A percentile compares a stretch with the other conserved stretches of the same genome.
Conservation (phyloP, 2,888 invertebrate species). For the Calameuta idolon region DNA sequence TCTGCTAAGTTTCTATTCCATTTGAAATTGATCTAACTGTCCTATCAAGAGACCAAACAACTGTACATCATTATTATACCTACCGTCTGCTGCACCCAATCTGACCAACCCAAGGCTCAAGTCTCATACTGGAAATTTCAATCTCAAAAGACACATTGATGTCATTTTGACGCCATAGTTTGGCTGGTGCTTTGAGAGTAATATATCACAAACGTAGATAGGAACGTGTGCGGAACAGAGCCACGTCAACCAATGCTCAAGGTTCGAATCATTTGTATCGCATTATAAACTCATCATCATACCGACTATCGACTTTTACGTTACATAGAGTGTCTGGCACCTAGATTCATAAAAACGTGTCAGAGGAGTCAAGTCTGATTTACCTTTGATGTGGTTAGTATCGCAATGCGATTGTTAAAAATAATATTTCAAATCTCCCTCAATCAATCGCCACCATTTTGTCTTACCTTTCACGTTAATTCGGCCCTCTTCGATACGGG, state of each 20-base stretch:
- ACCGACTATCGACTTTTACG: constrained; percentile 62
- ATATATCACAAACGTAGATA: constrained; percentile 65
- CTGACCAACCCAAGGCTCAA: constrained; percentile 46
- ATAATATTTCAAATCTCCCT: background rate
- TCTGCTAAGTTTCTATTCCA: too few species aligned
- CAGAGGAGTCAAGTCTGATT: constrained; percentile 61
- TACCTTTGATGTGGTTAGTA: constrained; percentile 35
- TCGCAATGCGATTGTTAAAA: constrained; percentile 18
- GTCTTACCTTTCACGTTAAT: too few species aligned
- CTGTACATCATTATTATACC: constrained; percentile 61
- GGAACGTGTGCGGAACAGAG: constrained; percentile 61
- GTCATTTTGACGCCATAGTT: constrained; percentile 57
- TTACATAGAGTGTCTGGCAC: constrained; percentile 65
- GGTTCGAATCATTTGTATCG: constrained; percentile 61
- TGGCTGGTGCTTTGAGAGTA: constrained; percentile 63
- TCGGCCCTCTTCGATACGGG: too few species aligned
- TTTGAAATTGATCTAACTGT: too few species aligned
- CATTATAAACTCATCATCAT: constrained; percentile 64
- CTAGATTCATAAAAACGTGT: constrained; percentile 67
- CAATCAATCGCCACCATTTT: too few species aligned
- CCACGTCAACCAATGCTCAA: constrained; percentile 62
- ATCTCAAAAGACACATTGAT: constrained; percentile 62
- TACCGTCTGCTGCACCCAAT: constrained; percentile 58
- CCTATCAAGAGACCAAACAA: constrained; percentile 62
- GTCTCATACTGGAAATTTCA: constrained; percentile 64